Conservation (phyloP, 2,888 invertebrate species). For the Hydropsyche betteni region DNA sequence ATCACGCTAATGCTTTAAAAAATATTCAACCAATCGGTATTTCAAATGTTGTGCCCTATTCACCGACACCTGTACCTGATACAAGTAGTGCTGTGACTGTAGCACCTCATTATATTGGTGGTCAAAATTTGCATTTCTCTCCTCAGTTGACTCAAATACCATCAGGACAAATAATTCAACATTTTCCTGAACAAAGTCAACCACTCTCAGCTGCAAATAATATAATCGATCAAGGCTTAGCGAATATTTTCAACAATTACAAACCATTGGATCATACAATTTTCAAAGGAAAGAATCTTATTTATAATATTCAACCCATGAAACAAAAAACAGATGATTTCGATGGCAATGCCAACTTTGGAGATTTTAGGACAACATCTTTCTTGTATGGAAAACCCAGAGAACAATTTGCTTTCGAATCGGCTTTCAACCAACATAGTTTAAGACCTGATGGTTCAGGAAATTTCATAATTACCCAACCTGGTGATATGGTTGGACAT, state of each 20-base stretch:
- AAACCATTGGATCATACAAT: constrained; percentile 60
- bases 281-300: constrained; percentile 57
- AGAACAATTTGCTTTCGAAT: constrained; percentile 43
- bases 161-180: constrained; percentile 34
- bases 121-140: constrained; percentile 30
- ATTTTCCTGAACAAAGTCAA: constrained; percentile 41
- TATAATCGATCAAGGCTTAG: constrained; percentile 40
- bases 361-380: constrained; percentile 36
- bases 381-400: constrained; percentile 45
- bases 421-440: constrained; percentile 41
- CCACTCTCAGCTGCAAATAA: constrained; percentile 29
- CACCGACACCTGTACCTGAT: constrained; percentile 50
- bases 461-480: constrained; percentile 31
- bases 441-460: constrained; percentile 25
- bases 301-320: constrained; percentile 43
- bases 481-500: constrained; percentile 46
- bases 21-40: constrained; percentile 64
- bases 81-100: constrained; percentile 57
- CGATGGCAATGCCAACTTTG: constrained; percentile 23
- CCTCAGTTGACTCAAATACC: constrained; percentile 35
- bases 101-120: constrained; percentile 43
- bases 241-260: constrained; percentile 54
- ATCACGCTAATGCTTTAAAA: constrained; percentile 64
- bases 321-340: constrained; percentile 41
- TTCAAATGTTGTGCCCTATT: constrained; percentile 60